phyloP scores from a whole-genome alignment of 1,140 invertebrate species.

The Nymphalis io region DNA sequence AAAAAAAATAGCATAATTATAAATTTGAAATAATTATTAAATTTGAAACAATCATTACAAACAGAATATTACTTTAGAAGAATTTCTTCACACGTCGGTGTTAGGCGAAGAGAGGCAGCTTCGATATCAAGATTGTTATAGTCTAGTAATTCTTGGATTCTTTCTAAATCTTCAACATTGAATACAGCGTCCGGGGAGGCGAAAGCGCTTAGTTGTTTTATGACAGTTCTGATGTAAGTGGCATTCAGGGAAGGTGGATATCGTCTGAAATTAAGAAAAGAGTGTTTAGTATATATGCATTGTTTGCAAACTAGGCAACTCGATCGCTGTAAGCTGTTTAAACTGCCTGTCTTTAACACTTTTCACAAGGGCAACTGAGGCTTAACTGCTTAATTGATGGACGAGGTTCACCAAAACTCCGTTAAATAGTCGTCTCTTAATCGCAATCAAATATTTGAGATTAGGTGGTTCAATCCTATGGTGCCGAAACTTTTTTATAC shows the following conservation, averaged over 20 bases:
- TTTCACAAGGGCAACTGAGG: too few species aligned
- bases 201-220: slow-evolving; percentile 55
- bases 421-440: too few species aligned
- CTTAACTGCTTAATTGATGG: too few species aligned
- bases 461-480: too few species aligned
- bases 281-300: too few species aligned
- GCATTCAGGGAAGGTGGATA: slow-evolving; percentile 41
- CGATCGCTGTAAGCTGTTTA: too few species aligned
- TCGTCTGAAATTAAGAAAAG: slow-evolving; percentile 33
- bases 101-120: slow-evolving; percentile 38
- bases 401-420: too few species aligned
- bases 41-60: background rate
- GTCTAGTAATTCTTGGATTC: slow-evolving; percentile 43
- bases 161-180: slow-evolving; percentile 40
- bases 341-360: too few species aligned
- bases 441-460: too few species aligned
- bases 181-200: slow-evolving; percentile 49
- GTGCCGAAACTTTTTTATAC: too few species aligned
- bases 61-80: slow-evolving; percentile 44
- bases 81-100: slow-evolving; percentile 49
- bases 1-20: too few species aligned
- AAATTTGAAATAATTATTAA: background rate
- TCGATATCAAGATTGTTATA: slow-evolving; percentile 51
- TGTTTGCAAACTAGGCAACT: too few species aligned
- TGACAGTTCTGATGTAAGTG: slow-evolving; percentile 30